These are phyloP conservation scores for Nipponacmea schrenckii DNA, from an alignment of 2,888 invertebrate species.

Conservation along the genomic window DNA sequence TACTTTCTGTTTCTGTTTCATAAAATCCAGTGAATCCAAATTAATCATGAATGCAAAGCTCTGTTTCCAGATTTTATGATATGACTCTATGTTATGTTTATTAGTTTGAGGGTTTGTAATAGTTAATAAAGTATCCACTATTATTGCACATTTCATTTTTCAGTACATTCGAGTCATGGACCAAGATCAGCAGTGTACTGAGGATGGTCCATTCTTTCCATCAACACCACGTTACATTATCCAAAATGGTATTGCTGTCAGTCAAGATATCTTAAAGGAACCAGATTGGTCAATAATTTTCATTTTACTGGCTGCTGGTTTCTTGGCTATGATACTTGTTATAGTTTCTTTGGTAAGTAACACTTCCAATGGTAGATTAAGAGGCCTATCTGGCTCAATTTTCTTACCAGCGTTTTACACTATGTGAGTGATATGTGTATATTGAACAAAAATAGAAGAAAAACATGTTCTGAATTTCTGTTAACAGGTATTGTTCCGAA, in stretches of 20 bases:
- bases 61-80: no score
- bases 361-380: background rate
- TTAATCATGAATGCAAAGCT: no score
- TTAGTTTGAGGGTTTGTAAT: no score
- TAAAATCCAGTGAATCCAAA: no score
- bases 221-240: conserved; percentile 58
- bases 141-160: conserved; percentile 18
- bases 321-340: conserved; percentile 59
- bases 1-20: no score
- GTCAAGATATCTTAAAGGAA: conserved; percentile 60
- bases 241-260: conserved; percentile 55
- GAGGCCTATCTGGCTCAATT: no score
- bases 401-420: no score
- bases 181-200: conserved; percentile 56
- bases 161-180: conserved; percentile 65
- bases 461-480: background rate
- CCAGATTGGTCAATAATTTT: conserved; percentile 65
- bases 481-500: conserved; percentile 61
- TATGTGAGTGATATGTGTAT: no score
- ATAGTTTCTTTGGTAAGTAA: conserved; percentile 58
- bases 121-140: no score
- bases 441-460: background rate
- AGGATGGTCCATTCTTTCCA: conserved; percentile 64
- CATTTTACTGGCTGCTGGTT: conserved; percentile 53
- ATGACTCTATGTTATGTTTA: no score